phyloP scores from a whole-genome alignment of 2,888 invertebrate species.

The Pyrochroa serraticornis region DNA sequence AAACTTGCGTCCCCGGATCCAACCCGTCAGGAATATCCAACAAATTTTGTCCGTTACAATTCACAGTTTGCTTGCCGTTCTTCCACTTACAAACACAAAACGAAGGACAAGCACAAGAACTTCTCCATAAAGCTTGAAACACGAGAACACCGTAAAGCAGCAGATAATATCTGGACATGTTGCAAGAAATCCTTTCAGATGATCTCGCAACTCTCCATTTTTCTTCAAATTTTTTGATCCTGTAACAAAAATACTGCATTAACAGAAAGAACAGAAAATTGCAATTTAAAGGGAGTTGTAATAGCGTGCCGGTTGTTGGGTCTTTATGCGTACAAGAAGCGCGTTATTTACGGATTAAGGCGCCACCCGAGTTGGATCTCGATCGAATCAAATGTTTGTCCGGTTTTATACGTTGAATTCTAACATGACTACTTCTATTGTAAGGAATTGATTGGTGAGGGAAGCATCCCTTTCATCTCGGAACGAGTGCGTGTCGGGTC shows the following conservation, averaged over 20 bases:
- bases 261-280: not conserved
- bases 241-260: constrained; percentile 18
- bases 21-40: constrained; percentile 79
- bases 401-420: too few relatives aligned
- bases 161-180: constrained; percentile 23
- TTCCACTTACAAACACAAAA: constrained; percentile 91
- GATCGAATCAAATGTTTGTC: not conserved
- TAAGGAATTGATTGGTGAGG: too few relatives aligned
- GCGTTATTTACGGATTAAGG: not conserved
- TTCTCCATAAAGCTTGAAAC: constrained; percentile 3
- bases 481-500: too few relatives aligned
- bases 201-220: constrained; percentile 4
- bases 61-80: constrained; percentile 88
- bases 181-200: not conserved
- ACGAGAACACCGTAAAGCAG: constrained; percentile 1
- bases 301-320: too few relatives aligned
- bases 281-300: not conserved
- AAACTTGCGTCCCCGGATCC: constrained; percentile 84
- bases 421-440: too few relatives aligned
- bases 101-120: constrained; percentile 68
- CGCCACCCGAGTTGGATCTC: not conserved
- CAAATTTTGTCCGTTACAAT: constrained; percentile 79
- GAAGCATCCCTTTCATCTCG: too few relatives aligned
- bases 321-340: not conserved
- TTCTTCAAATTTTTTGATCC: constrained; percentile 13